Conservation (phyloP, 1,140 invertebrate genomes). For the Fopius arisanus region DNA sequence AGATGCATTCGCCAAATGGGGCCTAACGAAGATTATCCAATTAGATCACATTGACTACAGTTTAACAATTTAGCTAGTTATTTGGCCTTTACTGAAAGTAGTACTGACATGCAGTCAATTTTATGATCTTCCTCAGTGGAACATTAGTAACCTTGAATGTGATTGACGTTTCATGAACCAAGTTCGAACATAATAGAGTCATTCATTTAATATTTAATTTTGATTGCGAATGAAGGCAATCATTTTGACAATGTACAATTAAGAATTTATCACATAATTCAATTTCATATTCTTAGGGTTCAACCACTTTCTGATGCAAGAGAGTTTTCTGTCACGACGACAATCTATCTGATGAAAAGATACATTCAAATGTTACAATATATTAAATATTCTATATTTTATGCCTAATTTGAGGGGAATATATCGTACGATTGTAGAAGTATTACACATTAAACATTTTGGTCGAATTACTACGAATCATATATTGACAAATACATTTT, state of each 20-base stretch:
- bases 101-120: background rate
- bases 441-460: background rate
- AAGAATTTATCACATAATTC: background rate
- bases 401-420: background rate
- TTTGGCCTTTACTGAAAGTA: background rate
- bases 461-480: background rate
- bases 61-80: background rate
- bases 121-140: background rate
- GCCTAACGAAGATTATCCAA: background rate
- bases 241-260: background rate
- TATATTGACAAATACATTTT: background rate
- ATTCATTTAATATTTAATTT: background rate
- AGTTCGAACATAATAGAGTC: background rate
- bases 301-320: background rate
- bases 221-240: background rate
- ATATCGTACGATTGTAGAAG: background rate
- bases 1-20: background rate
- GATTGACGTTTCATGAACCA: background rate
- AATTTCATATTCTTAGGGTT: background rate
- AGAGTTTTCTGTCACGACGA: background rate
- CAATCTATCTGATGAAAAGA: background rate
- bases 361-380: background rate
- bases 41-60: background rate
- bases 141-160: background rate
- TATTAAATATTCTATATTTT: conserved; percentile 3